phyloP scores from a whole-genome alignment of 2,797 vertebrate species.

The Girardinus metallicus region DNA sequence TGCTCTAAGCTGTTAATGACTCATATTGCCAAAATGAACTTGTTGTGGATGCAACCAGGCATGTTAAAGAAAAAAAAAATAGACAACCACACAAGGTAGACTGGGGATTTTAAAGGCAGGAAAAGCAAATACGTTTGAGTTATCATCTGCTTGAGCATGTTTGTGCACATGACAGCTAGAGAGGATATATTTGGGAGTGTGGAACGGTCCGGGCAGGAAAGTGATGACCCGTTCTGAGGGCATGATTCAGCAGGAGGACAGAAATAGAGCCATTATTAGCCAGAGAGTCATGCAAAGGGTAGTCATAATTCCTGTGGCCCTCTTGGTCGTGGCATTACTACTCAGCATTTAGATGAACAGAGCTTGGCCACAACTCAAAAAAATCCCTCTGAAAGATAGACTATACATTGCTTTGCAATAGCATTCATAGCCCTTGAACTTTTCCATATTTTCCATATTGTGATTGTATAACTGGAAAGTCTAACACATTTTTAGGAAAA shows the following conservation, averaged over 20 bases:
- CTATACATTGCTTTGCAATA: not conserved
- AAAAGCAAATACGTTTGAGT: not conserved
- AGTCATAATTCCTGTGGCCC: conserved; percentile 60
- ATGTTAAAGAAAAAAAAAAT: conserved; percentile 5
- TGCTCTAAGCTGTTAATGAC: conserved; percentile 55
- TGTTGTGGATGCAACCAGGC: conserved; percentile 38
- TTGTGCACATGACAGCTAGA: conserved; percentile 14
- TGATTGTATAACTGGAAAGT: not conserved
- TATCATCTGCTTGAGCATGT: conserved; percentile 15
- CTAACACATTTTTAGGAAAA: not conserved
- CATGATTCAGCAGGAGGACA: conserved; percentile 76
- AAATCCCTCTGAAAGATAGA: not conserved
- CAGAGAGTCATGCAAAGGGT: conserved; percentile 60
- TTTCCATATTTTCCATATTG: not conserved
- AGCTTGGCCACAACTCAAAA: not conserved
- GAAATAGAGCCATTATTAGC: conserved; percentile 76
- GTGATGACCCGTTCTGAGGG: conserved; percentile 66
- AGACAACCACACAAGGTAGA: conserved; percentile 1
- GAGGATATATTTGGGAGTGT: conserved; percentile 48
- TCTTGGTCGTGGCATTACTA: conserved; percentile 62
- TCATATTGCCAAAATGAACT: conserved; percentile 56
- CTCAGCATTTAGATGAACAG: conserved; percentile 64
- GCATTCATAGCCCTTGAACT: not conserved
- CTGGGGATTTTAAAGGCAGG: not conserved
- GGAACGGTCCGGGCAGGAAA: conserved; percentile 48